Evolutionary conservation across 2,797 vertebrate genomes (phyloP).

Genomic region (Micropoecilia bifurca): DNA sequence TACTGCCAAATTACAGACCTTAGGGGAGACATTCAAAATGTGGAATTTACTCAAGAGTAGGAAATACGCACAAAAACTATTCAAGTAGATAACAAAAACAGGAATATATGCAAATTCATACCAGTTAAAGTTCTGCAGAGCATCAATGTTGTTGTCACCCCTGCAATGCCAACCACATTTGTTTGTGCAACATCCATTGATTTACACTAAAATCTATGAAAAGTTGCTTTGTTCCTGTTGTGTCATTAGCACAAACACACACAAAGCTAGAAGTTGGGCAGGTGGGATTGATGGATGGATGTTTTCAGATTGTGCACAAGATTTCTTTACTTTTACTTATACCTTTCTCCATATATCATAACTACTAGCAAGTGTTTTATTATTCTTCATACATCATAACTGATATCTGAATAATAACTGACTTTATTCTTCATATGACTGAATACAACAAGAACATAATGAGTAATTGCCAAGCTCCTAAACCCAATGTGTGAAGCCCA

Average conservation of each 20-base stretch:
- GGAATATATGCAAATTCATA: neutral
- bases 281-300: neutral
- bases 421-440: conserved; percentile 59
- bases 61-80: neutral
- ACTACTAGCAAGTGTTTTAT: conserved; percentile 47
- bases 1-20: neutral
- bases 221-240: neutral
- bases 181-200: neutral
- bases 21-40: neutral
- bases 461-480: conserved; percentile 34
- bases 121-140: neutral
- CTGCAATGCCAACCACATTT: neutral
- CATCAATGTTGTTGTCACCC: neutral
- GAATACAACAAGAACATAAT: conserved; percentile 55
- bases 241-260: neutral
- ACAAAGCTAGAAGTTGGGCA: neutral
- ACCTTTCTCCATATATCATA: conserved; percentile 66
- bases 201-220: neutral
- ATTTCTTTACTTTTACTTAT: conserved; percentile 69
- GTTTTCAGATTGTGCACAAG: conserved; percentile 12
- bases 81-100: neutral
- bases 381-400: conserved; percentile 59
- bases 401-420: no score
- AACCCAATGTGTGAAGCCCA: conserved; percentile 54
- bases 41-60: neutral